phyloP scores from a whole-genome alignment of 2,888 invertebrate species.

The Bembecia ichneumoniformis region DNA sequence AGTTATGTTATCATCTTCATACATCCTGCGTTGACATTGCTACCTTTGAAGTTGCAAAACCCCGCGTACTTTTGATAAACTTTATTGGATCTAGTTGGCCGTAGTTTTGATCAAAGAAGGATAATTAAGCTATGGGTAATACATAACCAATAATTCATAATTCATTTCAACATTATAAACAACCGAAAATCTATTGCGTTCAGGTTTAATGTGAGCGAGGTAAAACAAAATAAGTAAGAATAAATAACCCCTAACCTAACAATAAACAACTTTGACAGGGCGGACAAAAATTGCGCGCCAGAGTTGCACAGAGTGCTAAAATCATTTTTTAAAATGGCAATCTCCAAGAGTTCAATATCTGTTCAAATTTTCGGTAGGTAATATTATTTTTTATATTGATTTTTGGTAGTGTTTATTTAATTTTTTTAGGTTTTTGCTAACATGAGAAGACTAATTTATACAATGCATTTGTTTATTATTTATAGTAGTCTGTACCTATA shows the following conservation, averaged over 20 bases:
- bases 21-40: conserved; percentile 66
- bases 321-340: not conserved
- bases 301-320: conserved; percentile 17
- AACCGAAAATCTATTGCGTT: not conserved
- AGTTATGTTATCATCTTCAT: conserved; percentile 66
- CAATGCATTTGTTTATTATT: too few species aligned
- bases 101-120: conserved; percentile 10
- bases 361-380: too few species aligned
- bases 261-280: conserved; percentile 57
- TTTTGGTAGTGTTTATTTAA: too few species aligned
- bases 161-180: not conserved
- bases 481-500: too few species aligned
- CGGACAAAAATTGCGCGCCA: conserved; percentile 54
- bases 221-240: too few species aligned
- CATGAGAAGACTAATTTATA: too few species aligned
- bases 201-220: too few species aligned
- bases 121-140: too few species aligned
- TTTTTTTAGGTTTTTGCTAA: too few species aligned
- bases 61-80: conserved; percentile 63
- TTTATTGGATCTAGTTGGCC: conserved; percentile 47
- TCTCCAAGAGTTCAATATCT: too few species aligned
- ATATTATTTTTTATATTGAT: too few species aligned
- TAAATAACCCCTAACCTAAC: conserved; percentile 39
- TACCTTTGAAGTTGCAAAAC: conserved; percentile 42
- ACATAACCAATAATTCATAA: too few species aligned